A percentile compares a stretch with the other conserved stretches of the same genome.
Conservation (phyloP, 2,113 vertebrate species). For the Strix aluco region DNA sequence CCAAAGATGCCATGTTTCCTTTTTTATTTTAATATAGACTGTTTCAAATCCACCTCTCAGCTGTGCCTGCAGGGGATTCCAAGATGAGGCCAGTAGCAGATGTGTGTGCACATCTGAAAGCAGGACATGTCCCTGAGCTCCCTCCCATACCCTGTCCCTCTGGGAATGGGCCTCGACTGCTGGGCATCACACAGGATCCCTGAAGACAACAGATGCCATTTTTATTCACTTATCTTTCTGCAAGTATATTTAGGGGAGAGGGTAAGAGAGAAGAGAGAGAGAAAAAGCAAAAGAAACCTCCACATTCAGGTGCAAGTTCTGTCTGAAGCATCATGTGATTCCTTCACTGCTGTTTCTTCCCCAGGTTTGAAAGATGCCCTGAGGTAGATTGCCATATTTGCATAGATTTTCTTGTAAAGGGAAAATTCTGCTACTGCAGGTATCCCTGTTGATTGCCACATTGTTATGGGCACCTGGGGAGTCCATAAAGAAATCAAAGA, state of each 20-base stretch:
- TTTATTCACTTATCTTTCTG: neutral
- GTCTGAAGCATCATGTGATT: neutral
- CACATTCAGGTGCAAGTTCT: neutral
- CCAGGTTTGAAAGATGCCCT: neutral
- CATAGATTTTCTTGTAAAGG: slow-evolving; percentile 15
- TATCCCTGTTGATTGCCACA: neutral
- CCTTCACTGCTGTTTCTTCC: neutral
- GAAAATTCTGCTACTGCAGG: neutral
- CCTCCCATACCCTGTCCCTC: neutral
- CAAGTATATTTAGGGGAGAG: neutral
- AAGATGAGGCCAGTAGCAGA: neutral
- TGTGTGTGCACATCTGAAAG: neutral
- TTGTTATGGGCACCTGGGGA: neutral
- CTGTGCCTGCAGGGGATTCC: neutral
- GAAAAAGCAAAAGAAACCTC: neutral
- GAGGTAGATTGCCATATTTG: slow-evolving; percentile 3
- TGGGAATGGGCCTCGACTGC: neutral
- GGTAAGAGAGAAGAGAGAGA: neutral
- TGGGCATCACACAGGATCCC: neutral
- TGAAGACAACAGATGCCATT: neutral
- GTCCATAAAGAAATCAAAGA: neutral
- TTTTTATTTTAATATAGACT: neutral
- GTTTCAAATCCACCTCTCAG: neutral
- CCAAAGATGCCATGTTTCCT: neutral
- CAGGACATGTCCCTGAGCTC: neutral